Evolutionary conservation across 2,797 vertebrate species (phyloP).

Genomic region (Alfaro cultratus): DNA sequence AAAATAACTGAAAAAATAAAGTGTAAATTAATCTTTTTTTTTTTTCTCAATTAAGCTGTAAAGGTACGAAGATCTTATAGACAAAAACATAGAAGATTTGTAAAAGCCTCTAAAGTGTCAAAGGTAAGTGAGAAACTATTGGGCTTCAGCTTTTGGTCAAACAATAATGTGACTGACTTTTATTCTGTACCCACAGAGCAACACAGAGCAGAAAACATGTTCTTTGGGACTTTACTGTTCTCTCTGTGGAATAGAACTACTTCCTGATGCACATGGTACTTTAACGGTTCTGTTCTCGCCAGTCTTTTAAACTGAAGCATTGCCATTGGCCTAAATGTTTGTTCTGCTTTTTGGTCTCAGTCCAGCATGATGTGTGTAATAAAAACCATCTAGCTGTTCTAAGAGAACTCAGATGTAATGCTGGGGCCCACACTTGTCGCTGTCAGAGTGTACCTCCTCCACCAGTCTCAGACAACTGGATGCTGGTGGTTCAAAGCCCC

Average conservation of each 20-base stretch:
- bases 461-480: background rate
- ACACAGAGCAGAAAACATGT: constrained; percentile 45
- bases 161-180: background rate
- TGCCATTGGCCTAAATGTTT: background rate
- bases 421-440: constrained; percentile 1
- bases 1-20: background rate
- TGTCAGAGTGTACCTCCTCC: constrained; percentile 37
- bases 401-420: constrained; percentile 49
- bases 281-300: background rate
- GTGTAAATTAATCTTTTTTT: background rate
- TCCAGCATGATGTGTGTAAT: constrained; percentile 48
- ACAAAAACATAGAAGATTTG: constrained; percentile 32
- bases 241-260: constrained; percentile 71
- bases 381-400: constrained; percentile 57
- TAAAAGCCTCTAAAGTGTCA: constrained; percentile 5
- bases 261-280: constrained; percentile 73
- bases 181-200: constrained; percentile 47
- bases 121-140: background rate
- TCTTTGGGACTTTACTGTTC: constrained; percentile 71
- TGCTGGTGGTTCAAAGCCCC: constrained; percentile 49
- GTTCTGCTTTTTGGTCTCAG: constrained; percentile 58
- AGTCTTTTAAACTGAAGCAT: background rate
- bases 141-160: background rate
- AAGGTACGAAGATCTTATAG: constrained; percentile 75
- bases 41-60: constrained; percentile 54